Conservation (phyloP, 2,797 vertebrate genomes). For the Novumbra hubbsi region DNA sequence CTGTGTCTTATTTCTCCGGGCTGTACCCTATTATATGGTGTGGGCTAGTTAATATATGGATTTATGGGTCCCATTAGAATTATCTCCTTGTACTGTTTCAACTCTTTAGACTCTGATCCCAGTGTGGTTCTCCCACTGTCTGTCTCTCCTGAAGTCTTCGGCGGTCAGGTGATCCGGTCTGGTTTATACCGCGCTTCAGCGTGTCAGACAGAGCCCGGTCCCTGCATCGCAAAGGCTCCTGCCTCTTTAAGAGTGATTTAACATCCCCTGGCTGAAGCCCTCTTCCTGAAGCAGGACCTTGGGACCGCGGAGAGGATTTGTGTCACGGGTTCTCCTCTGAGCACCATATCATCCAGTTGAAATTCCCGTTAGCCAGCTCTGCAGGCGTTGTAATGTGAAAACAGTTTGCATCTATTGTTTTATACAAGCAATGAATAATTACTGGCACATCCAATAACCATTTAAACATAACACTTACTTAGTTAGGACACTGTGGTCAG, state of each 20-base stretch:
- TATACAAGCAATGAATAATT: no score
- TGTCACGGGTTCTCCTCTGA: no score
- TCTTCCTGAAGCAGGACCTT: no score
- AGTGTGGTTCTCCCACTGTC: neutral
- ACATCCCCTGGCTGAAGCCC: slow-evolving; percentile 65
- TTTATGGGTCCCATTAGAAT: slow-evolving; percentile 92
- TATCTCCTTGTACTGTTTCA: slow-evolving; percentile 79
- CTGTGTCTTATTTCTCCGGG: slow-evolving; percentile 85
- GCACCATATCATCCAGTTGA: no score
- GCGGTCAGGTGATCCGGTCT: slow-evolving; percentile 75
- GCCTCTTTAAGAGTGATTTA: slow-evolving; percentile 85
- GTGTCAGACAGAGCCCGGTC: slow-evolving; percentile 64
- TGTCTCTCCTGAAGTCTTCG: slow-evolving; percentile 73
- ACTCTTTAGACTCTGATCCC: slow-evolving; percentile 78
- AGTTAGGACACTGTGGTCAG: no score
- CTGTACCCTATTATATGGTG: slow-evolving; percentile 78
- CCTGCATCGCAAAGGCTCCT: slow-evolving; percentile 67
- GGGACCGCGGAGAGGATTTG: no score
- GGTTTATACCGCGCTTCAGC: neutral
- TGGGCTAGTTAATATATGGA: slow-evolving; percentile 84
- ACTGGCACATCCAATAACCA: no score
- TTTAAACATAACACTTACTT: no score
- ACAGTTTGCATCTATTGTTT: no score
- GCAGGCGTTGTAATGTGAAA: no score
- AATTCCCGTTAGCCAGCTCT: no score